These are phyloP conservation scores for Hypotaenidia philippensis DNA, from an alignment of 2,797 vertebrate genomes.

Conservation along the genomic window DNA sequence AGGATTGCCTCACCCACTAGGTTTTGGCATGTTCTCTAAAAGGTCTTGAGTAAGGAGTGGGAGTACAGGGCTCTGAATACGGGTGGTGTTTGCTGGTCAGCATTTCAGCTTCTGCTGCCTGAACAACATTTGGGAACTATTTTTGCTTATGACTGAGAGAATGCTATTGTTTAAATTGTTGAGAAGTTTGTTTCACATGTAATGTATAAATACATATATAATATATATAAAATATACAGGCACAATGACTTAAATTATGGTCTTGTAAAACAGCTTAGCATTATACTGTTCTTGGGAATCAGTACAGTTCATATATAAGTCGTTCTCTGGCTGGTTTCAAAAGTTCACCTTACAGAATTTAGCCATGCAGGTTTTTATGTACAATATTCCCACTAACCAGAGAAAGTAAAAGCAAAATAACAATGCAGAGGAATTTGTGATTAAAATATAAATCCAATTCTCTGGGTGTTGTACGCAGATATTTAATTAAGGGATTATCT, in stretches of 20 bases:
- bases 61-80: not conserved
- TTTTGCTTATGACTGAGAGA: not conserved
- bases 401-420: not conserved
- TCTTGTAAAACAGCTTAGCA: not conserved
- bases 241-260: not conserved
- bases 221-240: not conserved
- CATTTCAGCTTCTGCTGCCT: not conserved
- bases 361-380: not conserved
- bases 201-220: not conserved
- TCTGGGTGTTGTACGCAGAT: not conserved
- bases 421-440: not conserved
- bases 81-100: not conserved
- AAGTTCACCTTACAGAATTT: not conserved
- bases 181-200: not conserved
- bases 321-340: not conserved
- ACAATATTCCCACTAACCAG: not conserved
- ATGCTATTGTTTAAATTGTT: not conserved
- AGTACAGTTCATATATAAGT: not conserved
- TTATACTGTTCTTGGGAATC: not conserved
- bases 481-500: constrained; percentile 33
- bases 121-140: not conserved
- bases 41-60: not conserved
- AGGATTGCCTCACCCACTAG: not conserved
- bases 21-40: not conserved
- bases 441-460: constrained; percentile 19